Evolutionary conservation across 2,888 invertebrate species (phyloP), one percentile per base, ranked within the genome.

Genomic region (Torymus texanus): DNA sequence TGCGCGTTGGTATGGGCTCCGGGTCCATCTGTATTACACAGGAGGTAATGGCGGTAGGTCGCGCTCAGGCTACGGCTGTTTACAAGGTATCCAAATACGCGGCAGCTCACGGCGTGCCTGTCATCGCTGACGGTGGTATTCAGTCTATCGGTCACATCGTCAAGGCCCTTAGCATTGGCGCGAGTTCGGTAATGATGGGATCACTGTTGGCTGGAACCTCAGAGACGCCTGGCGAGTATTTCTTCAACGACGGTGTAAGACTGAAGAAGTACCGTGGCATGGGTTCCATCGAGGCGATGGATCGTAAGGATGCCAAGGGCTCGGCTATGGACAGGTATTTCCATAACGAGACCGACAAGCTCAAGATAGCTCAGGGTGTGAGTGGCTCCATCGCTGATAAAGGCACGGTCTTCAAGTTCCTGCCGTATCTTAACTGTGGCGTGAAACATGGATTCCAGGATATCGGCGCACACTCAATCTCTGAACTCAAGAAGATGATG

Each of bases 21-120:
- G 99, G 99, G 0, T 98, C 98, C 14, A 99, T 99, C 86, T 99
- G 99, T 88, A 99, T 99, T 82, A 99, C 99, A 0, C 99, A 99
- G 91, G 96, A 96, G 92, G 98, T 99, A 0, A 99, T 98, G 98
- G 99, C 99, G 0, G 98, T 99, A 82, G 99, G 99, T 0, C 94
- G 99, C 78, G 97, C 99, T 0, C 99, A 99, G 91, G 98, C 97
- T 1, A 98, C 99, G 4, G 99, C 99, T 16, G 98, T 99, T 0
- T 97, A 97, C 89, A 96, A 96, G 91, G 99, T 99, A 0, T 93
- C 98, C 2, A 95, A 96, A 81, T 98, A 97, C 91, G 97, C 99
- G 2, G 93, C 94, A 65, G 92, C 94, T 83, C 96, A 95, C 89
- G 96, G 95, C 80, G 95, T 99, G 12, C 99, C 99, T 2, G 95